These are phyloP conservation scores for Australoheros facetus DNA, from an alignment of 2,797 vertebrate species.

Conservation along the genomic window DNA sequence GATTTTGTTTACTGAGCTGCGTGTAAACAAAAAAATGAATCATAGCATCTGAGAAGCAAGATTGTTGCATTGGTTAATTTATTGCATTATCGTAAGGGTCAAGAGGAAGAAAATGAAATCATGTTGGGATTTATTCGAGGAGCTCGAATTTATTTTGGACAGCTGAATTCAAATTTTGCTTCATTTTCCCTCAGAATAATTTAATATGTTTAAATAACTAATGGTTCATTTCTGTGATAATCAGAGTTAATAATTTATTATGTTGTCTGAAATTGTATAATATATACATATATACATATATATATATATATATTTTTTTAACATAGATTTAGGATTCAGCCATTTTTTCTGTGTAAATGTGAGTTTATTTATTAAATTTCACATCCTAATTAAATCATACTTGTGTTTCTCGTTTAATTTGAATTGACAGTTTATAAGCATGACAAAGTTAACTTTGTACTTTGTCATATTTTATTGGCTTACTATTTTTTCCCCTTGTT, in stretches of 20 bases:
- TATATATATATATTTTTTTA: background rate
- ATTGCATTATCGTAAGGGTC: constrained; percentile 38
- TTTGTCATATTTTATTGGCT: background rate
- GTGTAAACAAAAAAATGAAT: constrained; percentile 52
- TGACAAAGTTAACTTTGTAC: background rate
- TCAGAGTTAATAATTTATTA: background rate
- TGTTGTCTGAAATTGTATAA: constrained; percentile 8
- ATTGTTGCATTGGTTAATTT: constrained; percentile 52
- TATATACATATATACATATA: too few relatives aligned
- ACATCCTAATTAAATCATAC: background rate
- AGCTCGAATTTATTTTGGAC: background rate
- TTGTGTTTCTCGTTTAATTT: background rate
- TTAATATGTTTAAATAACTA: background rate
- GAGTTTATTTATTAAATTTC: background rate
- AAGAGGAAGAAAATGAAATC: constrained; percentile 19
- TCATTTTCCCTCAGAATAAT: background rate
- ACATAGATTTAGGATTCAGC: background rate
- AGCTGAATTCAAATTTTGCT: background rate
- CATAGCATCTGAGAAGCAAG: constrained; percentile 27
- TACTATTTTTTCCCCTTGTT: background rate
- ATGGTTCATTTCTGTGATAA: constrained; percentile 2
- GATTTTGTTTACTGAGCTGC: constrained; percentile 69
- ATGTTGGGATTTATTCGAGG: background rate
- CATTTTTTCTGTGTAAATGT: background rate
- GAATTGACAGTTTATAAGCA: background rate